Evolutionary conservation across 2,113 vertebrate species (phyloP), one percentile per base, ranked within the genome.

Genomic region (Orientallactaga bullata): DNA sequence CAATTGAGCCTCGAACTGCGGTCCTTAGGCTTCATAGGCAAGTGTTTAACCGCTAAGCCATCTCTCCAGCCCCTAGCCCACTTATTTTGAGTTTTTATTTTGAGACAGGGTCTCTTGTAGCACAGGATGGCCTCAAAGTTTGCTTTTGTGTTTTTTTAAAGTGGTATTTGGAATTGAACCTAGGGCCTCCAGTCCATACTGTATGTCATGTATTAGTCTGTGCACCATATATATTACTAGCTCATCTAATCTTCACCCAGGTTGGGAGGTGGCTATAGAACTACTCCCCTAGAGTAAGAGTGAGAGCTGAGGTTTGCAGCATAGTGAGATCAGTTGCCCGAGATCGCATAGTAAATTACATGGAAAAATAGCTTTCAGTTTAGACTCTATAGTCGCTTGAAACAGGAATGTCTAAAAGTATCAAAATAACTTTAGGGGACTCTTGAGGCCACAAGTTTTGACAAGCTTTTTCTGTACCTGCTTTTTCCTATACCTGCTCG

Each of bases 391-490:
- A 80, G 26, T 74, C 32, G 68, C 4, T 39, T 72, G 63, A 37
- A 71, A 90, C 4, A 18, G 21, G 35, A 73, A 78, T 69, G 35
- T 72, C 35, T 55, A 82, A 90, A 87, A 77, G 69, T 13, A 82
- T 28, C 66, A 69, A 32, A 88, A 85, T 39, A 28, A 71, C 35
- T 47, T 42, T 42, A 69, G 28, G 47, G n/a, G 23, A 20, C 15
- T 23, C 20, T 63, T 63, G 66, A 68, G 10, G 55, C 76, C 68
- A n/a, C 76, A 37, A 35, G 51, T 32, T 18, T 94, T 47, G 35
- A 77, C 69, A n/a, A 71, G 24, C 24, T 51, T 92, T 93, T 89
- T n/a, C 51, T 79, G 30, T 76, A 84, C n/a, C n/a, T n/a, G n/a
- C n/a, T n/a, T 24, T 23, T 61, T 83, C 21, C 21, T 80, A 37